Percentiles rank a stretch among this genome's conserved stretches.
phyloP scores from a whole-genome alignment of 2,113 vertebrate genomes.

The Pseudopodoces humilis region DNA sequence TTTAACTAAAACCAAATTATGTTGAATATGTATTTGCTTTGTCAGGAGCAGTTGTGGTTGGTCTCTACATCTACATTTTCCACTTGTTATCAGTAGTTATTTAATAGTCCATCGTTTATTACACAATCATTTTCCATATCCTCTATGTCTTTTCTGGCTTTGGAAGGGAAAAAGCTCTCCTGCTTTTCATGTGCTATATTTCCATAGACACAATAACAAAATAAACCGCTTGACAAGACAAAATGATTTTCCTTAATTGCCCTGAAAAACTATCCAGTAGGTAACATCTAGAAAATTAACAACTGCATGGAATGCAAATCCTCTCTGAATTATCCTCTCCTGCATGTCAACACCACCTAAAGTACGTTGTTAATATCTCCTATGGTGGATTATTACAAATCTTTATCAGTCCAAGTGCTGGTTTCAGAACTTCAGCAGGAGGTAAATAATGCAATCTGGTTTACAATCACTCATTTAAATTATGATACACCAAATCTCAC shows the following conservation, averaged over 20 bases:
- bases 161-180: not conserved
- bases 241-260: not conserved
- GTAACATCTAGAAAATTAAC: not conserved
- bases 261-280: not conserved
- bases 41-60: not conserved
- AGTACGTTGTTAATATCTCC: accelerated
- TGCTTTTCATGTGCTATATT: not conserved
- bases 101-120: not conserved
- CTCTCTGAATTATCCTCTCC: not conserved
- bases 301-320: not conserved
- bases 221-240: not conserved
- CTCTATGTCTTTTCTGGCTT: not conserved
- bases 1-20: not conserved
- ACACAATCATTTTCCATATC: not conserved
- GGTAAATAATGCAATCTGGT: not conserved
- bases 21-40: not conserved
- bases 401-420: not conserved
- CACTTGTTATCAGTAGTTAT: not conserved
- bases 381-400: not conserved
- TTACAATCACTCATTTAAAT: not conserved
- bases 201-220: not conserved
- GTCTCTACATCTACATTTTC: not conserved
- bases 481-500: not conserved
- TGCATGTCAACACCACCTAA: not conserved
- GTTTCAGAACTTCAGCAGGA: not conserved